These are phyloP conservation scores for Maccullochella peelii DNA, from an alignment of 2,113 vertebrate genomes.

Conservation along the genomic window DNA sequence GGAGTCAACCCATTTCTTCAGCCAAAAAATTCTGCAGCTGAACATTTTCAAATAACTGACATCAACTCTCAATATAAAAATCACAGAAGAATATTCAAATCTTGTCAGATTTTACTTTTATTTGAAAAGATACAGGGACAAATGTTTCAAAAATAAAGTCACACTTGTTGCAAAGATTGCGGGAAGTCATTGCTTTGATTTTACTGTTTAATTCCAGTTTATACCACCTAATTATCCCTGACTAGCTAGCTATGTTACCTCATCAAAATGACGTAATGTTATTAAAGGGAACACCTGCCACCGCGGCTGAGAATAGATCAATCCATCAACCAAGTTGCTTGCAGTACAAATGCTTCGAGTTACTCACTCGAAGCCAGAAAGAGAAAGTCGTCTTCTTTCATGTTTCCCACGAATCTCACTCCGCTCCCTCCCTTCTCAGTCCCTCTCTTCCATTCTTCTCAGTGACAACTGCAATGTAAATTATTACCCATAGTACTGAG, in stretches of 20 bases:
- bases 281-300: slow-evolving; percentile 12
- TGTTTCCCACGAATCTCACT: slow-evolving; percentile 29
- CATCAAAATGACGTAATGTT: slow-evolving; percentile 8
- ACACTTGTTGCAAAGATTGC: neutral
- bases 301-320: slow-evolving; percentile 3
- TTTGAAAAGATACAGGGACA: neutral
- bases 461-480: slow-evolving; percentile 52
- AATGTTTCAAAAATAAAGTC: neutral
- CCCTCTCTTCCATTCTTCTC: slow-evolving; percentile 36
- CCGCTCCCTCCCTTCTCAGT: neutral
- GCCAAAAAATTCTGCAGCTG: neutral
- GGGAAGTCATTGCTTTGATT: neutral
- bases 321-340: slow-evolving; percentile 15
- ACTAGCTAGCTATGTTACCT: neutral
- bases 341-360: neutral
- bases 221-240: neutral
- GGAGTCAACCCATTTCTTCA: neutral
- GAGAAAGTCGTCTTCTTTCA: slow-evolving; percentile 14
- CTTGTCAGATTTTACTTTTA: neutral
- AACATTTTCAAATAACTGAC: slow-evolving; percentile 1
- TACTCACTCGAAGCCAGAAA: slow-evolving; percentile 13
- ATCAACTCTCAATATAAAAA: neutral
- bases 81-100: neutral
- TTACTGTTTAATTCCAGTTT: neutral
- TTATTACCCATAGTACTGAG: slow-evolving; percentile 51